Evolutionary conservation across 2,113 vertebrate genomes (phyloP).

Genomic region (Cyphomyrus discorhynchus): DNA sequence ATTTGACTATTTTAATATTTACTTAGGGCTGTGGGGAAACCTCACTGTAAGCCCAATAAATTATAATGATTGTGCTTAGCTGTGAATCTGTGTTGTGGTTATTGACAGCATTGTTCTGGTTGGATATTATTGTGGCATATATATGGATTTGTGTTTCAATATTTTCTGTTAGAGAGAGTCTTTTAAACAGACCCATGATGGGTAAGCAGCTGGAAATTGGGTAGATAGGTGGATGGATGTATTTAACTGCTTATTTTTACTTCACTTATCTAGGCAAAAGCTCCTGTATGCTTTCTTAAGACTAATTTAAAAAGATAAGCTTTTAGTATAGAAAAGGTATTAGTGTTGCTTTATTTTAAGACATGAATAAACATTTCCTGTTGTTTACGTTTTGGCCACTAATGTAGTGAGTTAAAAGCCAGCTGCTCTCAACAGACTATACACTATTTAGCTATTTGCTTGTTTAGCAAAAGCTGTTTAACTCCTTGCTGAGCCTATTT

Average conservation of each 20-base stretch:
- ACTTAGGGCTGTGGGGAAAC: not conserved
- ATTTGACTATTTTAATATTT: not conserved
- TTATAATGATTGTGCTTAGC: not conserved
- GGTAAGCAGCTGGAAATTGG: not conserved
- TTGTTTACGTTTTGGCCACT: not conserved
- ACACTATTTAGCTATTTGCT: slow-evolving; percentile 29
- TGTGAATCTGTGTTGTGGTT: not conserved
- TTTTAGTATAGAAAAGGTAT: not conserved
- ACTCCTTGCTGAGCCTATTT: not conserved
- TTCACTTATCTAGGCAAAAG: not conserved
- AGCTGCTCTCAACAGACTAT: slow-evolving; percentile 29
- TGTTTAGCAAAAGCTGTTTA: slow-evolving; percentile 10
- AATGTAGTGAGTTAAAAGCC: slow-evolving; percentile 13
- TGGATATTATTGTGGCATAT: not conserved
- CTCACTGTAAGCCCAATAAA: not conserved
- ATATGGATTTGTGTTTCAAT: not conserved
- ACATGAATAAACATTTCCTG: slow-evolving; percentile 18
- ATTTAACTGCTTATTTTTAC: not conserved
- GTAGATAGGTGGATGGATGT: not conserved
- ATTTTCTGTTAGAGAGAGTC: not conserved
- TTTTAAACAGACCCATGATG: not conserved
- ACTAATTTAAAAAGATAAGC: not conserved
- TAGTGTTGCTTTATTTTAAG: slow-evolving; percentile 9
- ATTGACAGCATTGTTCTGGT: not conserved
- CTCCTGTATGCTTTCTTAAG: not conserved